Conservation (phyloP, 2,888 invertebrate species). For the Sipha maydis region DNA sequence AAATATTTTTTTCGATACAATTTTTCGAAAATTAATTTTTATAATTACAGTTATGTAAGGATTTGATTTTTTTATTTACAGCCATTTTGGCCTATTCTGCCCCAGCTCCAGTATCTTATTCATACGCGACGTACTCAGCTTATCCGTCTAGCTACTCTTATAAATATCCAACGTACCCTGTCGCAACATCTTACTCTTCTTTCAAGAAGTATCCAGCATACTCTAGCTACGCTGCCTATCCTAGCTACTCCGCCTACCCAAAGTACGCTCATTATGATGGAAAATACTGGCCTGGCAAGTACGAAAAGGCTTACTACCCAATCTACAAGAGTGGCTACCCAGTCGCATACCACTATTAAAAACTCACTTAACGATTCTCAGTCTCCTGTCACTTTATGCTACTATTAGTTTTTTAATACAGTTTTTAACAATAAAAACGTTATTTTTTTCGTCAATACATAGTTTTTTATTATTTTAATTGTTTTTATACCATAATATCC, state of each 20-base stretch:
- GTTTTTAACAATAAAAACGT: conserved; percentile 8
- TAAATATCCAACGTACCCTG: background rate
- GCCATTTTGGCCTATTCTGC: conserved; percentile 42
- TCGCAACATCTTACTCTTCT: conserved; percentile 5
- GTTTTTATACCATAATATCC: too few relatives aligned
- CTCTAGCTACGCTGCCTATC: conserved; percentile 56
- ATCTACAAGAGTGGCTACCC: conserved; percentile 48
- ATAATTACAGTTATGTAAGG: background rate
- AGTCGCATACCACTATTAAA: conserved; percentile 41
- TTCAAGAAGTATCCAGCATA: background rate
- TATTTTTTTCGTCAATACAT: background rate
- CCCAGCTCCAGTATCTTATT: conserved; percentile 10
- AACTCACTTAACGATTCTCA: background rate
- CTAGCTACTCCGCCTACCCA: conserved; percentile 60
- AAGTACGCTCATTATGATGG: conserved; percentile 62
- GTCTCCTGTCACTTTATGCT: background rate
- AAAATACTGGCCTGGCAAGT: conserved; percentile 65
- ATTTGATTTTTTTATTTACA: background rate
- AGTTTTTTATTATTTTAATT: background rate
- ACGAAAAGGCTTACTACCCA: conserved; percentile 64
- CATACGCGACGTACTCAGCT: conserved; percentile 34
- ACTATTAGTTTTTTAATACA: background rate
- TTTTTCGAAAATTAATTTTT: background rate
- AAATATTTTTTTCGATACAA: background rate
- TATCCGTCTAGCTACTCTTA: conserved; percentile 47